Percentiles rank a stretch among this genome's conserved stretches.
Conservation (phyloP, 2,888 invertebrate species). For the Amiota mariae region DNA sequence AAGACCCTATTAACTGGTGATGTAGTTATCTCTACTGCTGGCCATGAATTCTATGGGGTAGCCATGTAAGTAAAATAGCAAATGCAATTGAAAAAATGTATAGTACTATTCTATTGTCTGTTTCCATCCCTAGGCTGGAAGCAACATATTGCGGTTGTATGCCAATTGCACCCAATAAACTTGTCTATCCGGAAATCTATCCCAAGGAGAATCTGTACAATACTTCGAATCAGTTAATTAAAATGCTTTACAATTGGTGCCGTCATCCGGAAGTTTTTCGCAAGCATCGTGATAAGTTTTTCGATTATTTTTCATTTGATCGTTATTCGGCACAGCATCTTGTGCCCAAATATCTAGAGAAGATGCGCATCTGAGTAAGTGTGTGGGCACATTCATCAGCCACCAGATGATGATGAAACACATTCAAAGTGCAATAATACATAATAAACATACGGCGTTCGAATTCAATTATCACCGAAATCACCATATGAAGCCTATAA, state of each 20-base stretch:
- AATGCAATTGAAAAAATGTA: conserved; percentile 12
- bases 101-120: not conserved
- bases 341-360: conserved; percentile 72
- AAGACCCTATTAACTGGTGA: conserved; percentile 76
- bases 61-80: conserved; percentile 77
- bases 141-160: conserved; percentile 81
- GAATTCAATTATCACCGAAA: no score
- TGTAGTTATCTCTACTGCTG: conserved; percentile 82
- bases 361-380: conserved; percentile 61
- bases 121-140: conserved; percentile 76
- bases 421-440: conserved; percentile 9
- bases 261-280: conserved; percentile 73
- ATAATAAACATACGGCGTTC: not conserved
- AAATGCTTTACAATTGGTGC: conserved; percentile 76
- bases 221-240: conserved; percentile 76
- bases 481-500: not conserved
- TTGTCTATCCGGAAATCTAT: conserved; percentile 85
- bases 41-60: conserved; percentile 85
- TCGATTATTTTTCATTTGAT: conserved; percentile 72
- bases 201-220: conserved; percentile 78
- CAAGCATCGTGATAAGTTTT: conserved; percentile 68
- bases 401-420: not conserved
- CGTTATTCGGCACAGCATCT: conserved; percentile 72
- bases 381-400: not conserved
- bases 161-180: conserved; percentile 80